Percentiles rank a stretch among this genome's conserved stretches.
Evolutionary conservation across 2,113 vertebrate species (phyloP).

Genomic region (human): DNA sequence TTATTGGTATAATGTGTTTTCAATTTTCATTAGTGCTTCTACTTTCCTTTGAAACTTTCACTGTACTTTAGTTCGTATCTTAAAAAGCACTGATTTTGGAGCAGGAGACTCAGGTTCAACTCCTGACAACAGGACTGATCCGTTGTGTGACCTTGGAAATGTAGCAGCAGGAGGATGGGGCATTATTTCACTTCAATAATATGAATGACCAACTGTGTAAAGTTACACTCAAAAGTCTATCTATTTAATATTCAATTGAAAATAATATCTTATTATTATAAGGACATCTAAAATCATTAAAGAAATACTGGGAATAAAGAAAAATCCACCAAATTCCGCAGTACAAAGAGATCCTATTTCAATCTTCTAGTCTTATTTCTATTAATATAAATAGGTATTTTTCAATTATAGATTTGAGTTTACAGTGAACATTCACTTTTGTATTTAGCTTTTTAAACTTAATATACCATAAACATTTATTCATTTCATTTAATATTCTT

Average conservation of each 20-base stretch:
- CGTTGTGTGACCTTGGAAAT: not conserved
- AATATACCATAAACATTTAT: not conserved
- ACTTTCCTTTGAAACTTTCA: not conserved
- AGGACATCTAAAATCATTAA: not conserved
- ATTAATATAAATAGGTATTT: not conserved
- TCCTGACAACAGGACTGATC: not conserved
- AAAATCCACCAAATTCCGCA: not conserved
- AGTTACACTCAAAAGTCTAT: not conserved
- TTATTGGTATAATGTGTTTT: not conserved
- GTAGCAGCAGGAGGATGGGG: not conserved
- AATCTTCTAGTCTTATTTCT: not conserved
- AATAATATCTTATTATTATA: not conserved
- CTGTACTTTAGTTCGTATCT: not conserved
- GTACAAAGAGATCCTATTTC: not conserved
- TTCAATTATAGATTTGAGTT: not conserved
- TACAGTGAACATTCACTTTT: not conserved
- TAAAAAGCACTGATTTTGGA: not conserved
- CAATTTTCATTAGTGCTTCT: not conserved
- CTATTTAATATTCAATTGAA: not conserved
- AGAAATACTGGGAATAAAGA: not conserved
- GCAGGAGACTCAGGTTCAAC: not conserved
- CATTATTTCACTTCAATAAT: not conserved
- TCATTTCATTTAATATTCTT: constrained; percentile 2
- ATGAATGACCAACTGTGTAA: not conserved
- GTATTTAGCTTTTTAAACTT: not conserved